These are phyloP conservation scores for Myrmecobius fasciatus DNA, from an alignment of 2,113 vertebrate species.

Conservation along the genomic window DNA sequence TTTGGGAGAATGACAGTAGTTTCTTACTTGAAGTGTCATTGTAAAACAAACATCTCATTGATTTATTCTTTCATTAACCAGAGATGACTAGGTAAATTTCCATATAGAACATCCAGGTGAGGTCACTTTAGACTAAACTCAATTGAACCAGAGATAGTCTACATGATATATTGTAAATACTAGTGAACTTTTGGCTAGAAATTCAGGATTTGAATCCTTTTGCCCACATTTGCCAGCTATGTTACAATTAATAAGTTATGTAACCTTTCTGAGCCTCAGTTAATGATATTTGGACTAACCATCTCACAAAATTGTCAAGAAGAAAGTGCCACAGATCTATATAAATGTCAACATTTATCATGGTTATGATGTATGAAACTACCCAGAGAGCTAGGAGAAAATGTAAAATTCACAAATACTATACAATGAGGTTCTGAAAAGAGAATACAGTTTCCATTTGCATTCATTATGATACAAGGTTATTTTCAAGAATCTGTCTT, in stretches of 20 bases:
- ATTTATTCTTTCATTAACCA: constrained; percentile 57
- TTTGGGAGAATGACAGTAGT: neutral
- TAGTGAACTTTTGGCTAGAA: neutral
- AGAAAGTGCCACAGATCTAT: neutral
- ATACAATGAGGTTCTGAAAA: neutral
- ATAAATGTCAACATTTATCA: neutral
- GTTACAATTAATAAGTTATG: neutral
- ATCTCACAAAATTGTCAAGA: neutral
- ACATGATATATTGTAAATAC: neutral
- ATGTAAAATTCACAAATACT: neutral
- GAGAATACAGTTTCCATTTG: constrained; percentile 26
- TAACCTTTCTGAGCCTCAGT: neutral
- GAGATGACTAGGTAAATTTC: constrained; percentile 57
- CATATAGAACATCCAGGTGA: constrained; percentile 18
- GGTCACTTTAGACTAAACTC: constrained; percentile 65
- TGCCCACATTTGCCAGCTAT: neutral
- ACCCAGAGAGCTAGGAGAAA: neutral
- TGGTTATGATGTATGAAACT: neutral
- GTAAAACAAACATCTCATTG: constrained; percentile 67
- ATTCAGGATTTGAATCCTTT: neutral
- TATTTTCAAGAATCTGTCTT: constrained; percentile 44
- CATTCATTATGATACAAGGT: neutral
- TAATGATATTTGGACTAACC: neutral
- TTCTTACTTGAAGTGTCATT: neutral
- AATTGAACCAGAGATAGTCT: constrained; percentile 42